phyloP scores from a whole-genome alignment of 2,797 vertebrate genomes.

The Numenius phaeopus region DNA sequence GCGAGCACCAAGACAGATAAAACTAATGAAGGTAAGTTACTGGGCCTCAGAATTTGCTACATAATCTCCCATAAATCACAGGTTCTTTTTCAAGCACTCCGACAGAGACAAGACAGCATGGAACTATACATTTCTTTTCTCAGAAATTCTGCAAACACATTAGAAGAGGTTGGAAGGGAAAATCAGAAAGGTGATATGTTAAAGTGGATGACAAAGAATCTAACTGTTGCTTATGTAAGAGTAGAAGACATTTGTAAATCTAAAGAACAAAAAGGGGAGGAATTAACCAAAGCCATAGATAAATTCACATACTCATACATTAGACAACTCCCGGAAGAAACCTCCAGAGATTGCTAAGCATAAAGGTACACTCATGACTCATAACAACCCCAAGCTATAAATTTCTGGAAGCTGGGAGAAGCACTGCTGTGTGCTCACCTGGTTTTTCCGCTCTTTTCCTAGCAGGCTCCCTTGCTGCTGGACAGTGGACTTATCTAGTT shows the following conservation, averaged over 20 bases:
- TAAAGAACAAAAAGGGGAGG: background rate
- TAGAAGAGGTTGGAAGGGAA: background rate
- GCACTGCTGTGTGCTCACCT: background rate
- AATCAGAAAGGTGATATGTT: background rate
- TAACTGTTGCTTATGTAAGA: background rate
- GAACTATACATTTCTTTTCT: background rate
- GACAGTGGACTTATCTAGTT: background rate
- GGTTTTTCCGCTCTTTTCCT: background rate
- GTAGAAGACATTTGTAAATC: background rate
- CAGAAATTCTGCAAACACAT: background rate
- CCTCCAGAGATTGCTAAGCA: background rate
- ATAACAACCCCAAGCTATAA: rapidly evolving
- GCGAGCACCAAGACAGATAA: background rate
- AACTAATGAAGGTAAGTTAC: background rate
- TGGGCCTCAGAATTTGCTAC: background rate
- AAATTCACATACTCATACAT: background rate
- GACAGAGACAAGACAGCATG: background rate
- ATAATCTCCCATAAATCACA: background rate
- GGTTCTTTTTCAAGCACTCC: background rate
- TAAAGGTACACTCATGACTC: background rate
- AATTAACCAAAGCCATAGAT: background rate
- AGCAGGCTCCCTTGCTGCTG: background rate
- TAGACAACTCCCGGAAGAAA: background rate
- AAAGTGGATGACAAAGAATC: background rate
- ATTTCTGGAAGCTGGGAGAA: background rate